A percentile compares a stretch with the other conserved stretches of the same genome.
These are phyloP conservation scores for Cyphomyrmex costatus DNA, from an alignment of 1,140 invertebrate genomes.

Conservation along the genomic window DNA sequence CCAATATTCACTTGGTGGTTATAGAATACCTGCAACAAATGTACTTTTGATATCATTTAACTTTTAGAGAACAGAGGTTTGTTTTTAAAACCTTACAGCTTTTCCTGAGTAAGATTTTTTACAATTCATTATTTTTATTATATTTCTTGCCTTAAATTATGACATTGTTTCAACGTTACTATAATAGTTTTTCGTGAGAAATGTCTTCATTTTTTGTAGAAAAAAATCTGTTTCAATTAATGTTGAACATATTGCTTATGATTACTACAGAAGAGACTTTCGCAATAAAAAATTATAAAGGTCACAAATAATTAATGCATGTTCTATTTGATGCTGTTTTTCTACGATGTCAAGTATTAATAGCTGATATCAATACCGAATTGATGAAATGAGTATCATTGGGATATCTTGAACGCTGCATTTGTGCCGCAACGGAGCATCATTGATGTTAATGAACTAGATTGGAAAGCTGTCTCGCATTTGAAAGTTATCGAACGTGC, in stretches of 20 bases:
- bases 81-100: too few species aligned
- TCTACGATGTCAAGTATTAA: neutral
- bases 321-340: neutral
- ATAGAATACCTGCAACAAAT: neutral
- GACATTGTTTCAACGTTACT: too few species aligned
- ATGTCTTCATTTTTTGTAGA: neutral
- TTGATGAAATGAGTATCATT: slow-evolving; percentile 61
- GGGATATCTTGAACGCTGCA: slow-evolving; percentile 23
- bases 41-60: neutral
- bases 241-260: neutral
- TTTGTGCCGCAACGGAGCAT: slow-evolving; percentile 77
- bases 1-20: neutral
- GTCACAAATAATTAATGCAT: neutral
- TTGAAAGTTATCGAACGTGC: slow-evolving; percentile 79
- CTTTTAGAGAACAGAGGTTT: too few species aligned
- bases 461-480: slow-evolving; percentile 82
- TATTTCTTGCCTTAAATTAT: too few species aligned
- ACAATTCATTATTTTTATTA: too few species aligned
- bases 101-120: too few species aligned
- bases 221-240: neutral
- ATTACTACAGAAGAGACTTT: neutral
- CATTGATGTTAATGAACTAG: slow-evolving; percentile 82
- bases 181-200: neutral
- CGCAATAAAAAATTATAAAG: neutral
- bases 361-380: slow-evolving; percentile 13